Conservation (phyloP, 2,888 invertebrate genomes). For the Latrodectus hesperus region DNA sequence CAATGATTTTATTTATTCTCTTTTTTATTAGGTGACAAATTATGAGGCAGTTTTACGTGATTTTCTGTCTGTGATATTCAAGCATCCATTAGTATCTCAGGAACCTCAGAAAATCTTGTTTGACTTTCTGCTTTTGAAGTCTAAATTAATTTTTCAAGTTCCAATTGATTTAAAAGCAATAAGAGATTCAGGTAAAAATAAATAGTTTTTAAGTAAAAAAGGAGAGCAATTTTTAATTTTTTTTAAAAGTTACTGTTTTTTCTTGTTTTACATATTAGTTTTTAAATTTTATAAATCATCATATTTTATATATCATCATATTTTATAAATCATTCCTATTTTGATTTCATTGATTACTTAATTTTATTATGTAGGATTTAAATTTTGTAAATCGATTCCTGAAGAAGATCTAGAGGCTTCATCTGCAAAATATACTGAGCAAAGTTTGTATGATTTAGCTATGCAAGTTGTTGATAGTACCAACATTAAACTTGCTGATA, state of each 20-base stretch:
- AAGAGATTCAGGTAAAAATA: constrained; percentile 35
- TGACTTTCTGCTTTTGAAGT: constrained; percentile 57
- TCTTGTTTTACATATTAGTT: not conserved
- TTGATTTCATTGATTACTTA: not conserved
- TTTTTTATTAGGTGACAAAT: constrained; percentile 53
- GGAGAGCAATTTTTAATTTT: not conserved
- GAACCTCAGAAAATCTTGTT: constrained; percentile 58
- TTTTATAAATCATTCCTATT: not conserved
- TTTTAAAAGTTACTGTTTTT: not conserved
- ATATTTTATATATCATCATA: not conserved
- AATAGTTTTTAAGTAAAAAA: not conserved
- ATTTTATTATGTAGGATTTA: constrained; percentile 28
- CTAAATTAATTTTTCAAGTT: constrained; percentile 23
- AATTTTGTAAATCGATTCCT: constrained; percentile 22
- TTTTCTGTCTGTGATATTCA: constrained; percentile 55
- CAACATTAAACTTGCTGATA: constrained; percentile 50
- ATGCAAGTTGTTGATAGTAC: constrained; percentile 52
- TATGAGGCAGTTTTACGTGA: constrained; percentile 60
- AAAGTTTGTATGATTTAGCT: constrained; percentile 37
- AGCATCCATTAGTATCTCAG: constrained; percentile 61
- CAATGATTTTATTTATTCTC: not conserved
- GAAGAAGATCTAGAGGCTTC: constrained; percentile 18
- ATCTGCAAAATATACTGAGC: constrained; percentile 16
- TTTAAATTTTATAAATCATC: not conserved
- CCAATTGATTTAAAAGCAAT: constrained; percentile 29